Base-by-base conservation (phyloP, 2,888 invertebrate species). In the Caenorhabditis angaria region DNA sequence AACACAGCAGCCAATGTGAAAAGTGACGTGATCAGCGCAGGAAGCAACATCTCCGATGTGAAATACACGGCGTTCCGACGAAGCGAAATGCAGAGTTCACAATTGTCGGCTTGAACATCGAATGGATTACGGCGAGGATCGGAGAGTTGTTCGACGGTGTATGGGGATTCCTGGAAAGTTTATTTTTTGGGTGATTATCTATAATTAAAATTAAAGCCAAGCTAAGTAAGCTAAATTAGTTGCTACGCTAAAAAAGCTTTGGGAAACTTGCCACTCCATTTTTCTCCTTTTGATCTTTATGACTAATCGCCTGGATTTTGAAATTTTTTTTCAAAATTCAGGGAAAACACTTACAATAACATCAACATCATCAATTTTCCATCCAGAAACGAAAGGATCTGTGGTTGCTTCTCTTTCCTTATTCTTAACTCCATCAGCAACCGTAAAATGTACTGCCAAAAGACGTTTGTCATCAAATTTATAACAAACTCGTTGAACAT, bases 391-490 rank as follows among this genome's bases (percentile, higher is more conserved):
- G 55, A 85, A 87, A 20, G 85, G 81, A 54, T 85, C 85, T 5
- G 81, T 75, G 3, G 85, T 76, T 22, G 83, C 82, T 47, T 84
- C 85, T 27, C 82, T 71, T 61, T 83, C 78, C 67, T 84, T 79
- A 60, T 76, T 80, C 51, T 81, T 76, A 18, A 82, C 82, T 29
- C 77, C 78, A 0, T 80, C 82, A 10, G 85, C 71, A 4, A 87
- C 86, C 6, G 77, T 67, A 73, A 86, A 86, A 12, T 85, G 82
- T 3, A 87, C 87, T 12, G 83, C 77, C 57, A 86, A 81, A 70
- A 86, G 85, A 5, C 87, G 77, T 60, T 87, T 87, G 71, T 87
- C 87, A 69, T 87, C 87, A 62, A 87, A 82, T 66, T 86, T 83
- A 76, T 84, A 86, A 79, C 87, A 88, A 51, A 88, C 82, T 50